A percentile compares a stretch with the other conserved stretches of the same genome.
These are phyloP conservation scores for Bugulina stolonifera DNA, from an alignment of 2,888 invertebrate genomes.

Conservation along the genomic window DNA sequence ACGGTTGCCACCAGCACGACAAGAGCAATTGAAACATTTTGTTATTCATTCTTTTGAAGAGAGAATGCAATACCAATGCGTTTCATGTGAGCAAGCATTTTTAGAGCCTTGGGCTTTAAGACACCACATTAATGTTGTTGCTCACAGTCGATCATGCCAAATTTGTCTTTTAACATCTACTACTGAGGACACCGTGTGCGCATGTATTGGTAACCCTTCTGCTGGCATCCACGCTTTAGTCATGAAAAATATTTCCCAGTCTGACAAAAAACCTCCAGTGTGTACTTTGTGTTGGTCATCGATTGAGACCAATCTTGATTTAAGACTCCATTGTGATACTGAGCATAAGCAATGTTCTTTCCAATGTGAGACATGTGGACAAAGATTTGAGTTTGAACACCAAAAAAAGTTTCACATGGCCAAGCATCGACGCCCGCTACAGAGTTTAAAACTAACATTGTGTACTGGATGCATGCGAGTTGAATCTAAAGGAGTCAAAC, in stretches of 20 bases:
- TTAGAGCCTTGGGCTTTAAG: constrained; percentile 14
- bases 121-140: no score
- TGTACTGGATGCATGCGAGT: no score
- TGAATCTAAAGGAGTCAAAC: no score
- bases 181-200: no score
- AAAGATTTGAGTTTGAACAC: constrained; percentile 17
- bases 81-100: background rate
- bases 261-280: background rate
- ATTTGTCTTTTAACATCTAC: no score
- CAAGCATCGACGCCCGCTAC: background rate
- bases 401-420: constrained; percentile 8
- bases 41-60: background rate
- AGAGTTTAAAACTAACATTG: background rate
- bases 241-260: background rate
- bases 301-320: background rate
- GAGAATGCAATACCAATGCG: background rate
- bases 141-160: no score
- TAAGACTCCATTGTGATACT: background rate
- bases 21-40: background rate
- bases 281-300: background rate
- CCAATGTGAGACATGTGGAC: constrained; percentile 10
- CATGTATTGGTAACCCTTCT: no score
- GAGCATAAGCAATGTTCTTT: background rate
- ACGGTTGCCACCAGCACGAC: background rate
- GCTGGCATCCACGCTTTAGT: no score